Evolutionary conservation across 2,797 vertebrate genomes (phyloP), one percentile per base, ranked within the genome.

Genomic region (Pygocentrus nattereri): DNA sequence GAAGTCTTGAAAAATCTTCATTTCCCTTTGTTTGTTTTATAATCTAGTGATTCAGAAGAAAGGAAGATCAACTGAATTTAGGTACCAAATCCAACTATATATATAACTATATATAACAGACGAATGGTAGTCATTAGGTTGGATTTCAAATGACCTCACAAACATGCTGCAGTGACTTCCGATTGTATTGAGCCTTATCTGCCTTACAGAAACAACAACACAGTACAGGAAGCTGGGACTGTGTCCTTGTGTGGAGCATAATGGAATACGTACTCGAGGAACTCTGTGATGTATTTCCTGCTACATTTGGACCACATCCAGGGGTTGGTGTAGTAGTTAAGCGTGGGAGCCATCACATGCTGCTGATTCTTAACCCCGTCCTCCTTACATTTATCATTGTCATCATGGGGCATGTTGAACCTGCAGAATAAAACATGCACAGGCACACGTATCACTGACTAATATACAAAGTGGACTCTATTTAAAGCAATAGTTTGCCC

Each of bases 301-400:
- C 98, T 99, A 89, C 98, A 99, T 88, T 97, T 99, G 85, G 98
- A 99, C 98, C 98, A 99, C 96, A 98, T 98, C 98, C 98, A 99
- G 71, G 98, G 98, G 83, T 99, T 99, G 89, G 98, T 99, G 91
- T 99, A 95, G 92, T 98, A 98, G 92, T 98, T 99, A 61, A 99
- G 83, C 0, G 97, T 99, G 2, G 98, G 98, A 0, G 98, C 97
- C 98, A 99, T 99, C 85, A 99, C 98, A 0, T 99, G 96, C 83
- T 97, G 97, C 79, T 98, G 97, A 82, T 94, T 96, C 93, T 99
- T 99, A 10, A 95, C 95, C 16, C 96, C 97, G 0, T 99, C 98
- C 90, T 99, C 98, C 85, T 96, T 99, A 81, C 98, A 99, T 81
- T 99, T 99, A 87, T 96, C 97, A 87, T 96, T 99, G 94, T 99